phyloP scores from a whole-genome alignment of 2,888 invertebrate species.

The Melanostoma scalare region DNA sequence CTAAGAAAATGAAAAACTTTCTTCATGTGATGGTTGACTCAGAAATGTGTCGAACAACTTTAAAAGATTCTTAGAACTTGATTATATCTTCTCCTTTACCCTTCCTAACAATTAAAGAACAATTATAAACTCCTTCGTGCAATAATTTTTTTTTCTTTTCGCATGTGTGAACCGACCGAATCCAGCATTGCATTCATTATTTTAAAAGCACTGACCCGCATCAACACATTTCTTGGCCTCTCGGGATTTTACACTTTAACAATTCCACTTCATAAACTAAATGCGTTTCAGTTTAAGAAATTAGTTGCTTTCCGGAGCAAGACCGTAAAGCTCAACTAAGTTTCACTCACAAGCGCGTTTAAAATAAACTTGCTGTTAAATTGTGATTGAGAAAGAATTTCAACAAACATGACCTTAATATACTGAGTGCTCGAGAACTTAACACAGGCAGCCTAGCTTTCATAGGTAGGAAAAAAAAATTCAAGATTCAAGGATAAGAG shows the following conservation, averaged over 20 bases:
- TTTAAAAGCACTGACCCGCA: background rate
- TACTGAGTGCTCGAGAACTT: slow-evolving; percentile 17
- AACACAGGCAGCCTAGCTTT: background rate
- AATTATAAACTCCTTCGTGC: too few relatives aligned
- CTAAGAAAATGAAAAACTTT: too few relatives aligned
- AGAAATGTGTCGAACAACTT: too few relatives aligned
- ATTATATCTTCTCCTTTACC: too few relatives aligned
- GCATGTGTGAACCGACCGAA: too few relatives aligned
- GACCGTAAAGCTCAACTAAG: background rate
- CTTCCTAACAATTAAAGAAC: too few relatives aligned
- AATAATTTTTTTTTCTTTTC: too few relatives aligned
- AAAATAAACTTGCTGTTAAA: background rate
- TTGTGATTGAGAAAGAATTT: background rate
- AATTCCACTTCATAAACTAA: background rate
- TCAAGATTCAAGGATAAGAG: slow-evolving; percentile 9
- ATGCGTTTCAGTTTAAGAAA: background rate
- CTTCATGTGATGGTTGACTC: too few relatives aligned
- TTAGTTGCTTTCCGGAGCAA: background rate
- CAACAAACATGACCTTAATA: slow-evolving; percentile 26
- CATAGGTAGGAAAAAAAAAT: slow-evolving; percentile 6
- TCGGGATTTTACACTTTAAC: background rate
- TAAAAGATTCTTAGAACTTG: too few relatives aligned
- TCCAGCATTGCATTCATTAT: too few relatives aligned
- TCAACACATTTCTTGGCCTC: background rate
- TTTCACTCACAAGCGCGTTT: background rate